These are phyloP conservation scores for Nomia melanderi DNA, from an alignment of 1,140 invertebrate species.

Conservation along the genomic window DNA sequence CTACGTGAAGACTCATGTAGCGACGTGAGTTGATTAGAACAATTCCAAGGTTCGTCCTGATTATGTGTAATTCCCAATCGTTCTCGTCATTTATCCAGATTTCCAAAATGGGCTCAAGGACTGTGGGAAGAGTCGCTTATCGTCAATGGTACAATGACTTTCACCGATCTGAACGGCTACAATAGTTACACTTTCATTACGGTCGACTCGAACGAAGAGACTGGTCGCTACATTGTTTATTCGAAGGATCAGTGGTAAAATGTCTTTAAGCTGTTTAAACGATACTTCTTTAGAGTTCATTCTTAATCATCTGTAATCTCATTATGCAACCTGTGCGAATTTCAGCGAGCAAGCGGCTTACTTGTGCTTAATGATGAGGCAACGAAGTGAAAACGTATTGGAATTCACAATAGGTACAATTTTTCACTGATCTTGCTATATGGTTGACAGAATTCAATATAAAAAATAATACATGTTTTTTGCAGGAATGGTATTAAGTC, in stretches of 20 bases:
- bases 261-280: not conserved
- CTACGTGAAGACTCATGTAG: slow-evolving; percentile 75
- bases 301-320: not conserved
- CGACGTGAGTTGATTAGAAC: slow-evolving; percentile 71
- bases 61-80: not conserved
- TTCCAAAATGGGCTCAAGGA: slow-evolving; percentile 86
- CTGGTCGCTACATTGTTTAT: slow-evolving; percentile 76
- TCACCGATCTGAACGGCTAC: slow-evolving; percentile 85
- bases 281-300: not conserved
- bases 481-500: slow-evolving; percentile 68
- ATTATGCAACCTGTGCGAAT: slow-evolving; percentile 22
- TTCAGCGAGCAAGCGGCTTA: slow-evolving; percentile 85
- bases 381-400: slow-evolving; percentile 84
- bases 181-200: slow-evolving; percentile 85
- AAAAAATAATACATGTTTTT: not conserved
- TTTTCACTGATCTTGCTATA: too few species aligned
- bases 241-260: slow-evolving; percentile 77
- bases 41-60: not conserved
- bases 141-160: slow-evolving; percentile 83
- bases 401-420: slow-evolving; percentile 82
- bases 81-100: slow-evolving; percentile 72
- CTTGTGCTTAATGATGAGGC: slow-evolving; percentile 84
- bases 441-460: too few species aligned
- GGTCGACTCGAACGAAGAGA: slow-evolving; percentile 78
- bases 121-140: slow-evolving; percentile 85